Percentiles rank a stretch among this genome's conserved stretches.
Evolutionary conservation across 2,113 vertebrate genomes (phyloP).

Genomic region (Dolichallabes microphthalmus): DNA sequence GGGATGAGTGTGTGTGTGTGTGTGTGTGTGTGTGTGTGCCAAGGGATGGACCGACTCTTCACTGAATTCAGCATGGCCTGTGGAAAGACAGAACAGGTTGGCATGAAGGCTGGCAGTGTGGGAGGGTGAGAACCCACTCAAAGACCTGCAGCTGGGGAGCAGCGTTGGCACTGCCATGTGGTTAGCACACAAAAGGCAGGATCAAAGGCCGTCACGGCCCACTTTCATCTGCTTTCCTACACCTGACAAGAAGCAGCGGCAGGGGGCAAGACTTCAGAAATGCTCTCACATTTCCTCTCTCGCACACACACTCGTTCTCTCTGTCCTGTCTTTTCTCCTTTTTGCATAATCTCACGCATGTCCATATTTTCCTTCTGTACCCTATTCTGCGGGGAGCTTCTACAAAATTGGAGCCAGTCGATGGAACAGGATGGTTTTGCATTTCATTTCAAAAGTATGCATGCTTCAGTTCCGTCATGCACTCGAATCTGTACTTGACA

Average conservation of each 20-base stretch:
- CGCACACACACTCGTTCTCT: neutral
- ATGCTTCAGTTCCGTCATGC: constrained; percentile 1
- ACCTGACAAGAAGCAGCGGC: constrained; percentile 73
- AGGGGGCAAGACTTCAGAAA: constrained; percentile 60
- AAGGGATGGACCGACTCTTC: constrained; percentile 27
- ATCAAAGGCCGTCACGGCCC: constrained; percentile 74
- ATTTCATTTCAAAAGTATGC: constrained; percentile 7
- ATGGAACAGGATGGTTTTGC: neutral
- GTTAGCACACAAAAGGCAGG: constrained; percentile 76
- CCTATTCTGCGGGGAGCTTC: neutral
- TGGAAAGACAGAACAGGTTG: constrained; percentile 57
- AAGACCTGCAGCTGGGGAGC: constrained; percentile 72
- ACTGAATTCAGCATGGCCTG: constrained; percentile 27
- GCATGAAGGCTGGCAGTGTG: constrained; percentile 64
- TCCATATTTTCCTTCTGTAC: constrained; percentile 60
- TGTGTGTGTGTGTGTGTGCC: constrained; percentile 31
- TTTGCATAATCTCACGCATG: constrained; percentile 52
- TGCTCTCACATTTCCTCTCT: constrained; percentile 28
- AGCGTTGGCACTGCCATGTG: constrained; percentile 70
- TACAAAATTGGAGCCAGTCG: neutral
- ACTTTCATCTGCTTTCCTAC: constrained; percentile 77
- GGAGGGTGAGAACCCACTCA: constrained; percentile 67
- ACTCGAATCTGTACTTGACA: constrained; percentile 12
- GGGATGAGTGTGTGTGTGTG: constrained; percentile 28
- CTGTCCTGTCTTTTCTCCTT: neutral